Evolutionary conservation across 2,113 vertebrate genomes (phyloP).

Genomic region (Brachyhypopomus occidentalis): DNA sequence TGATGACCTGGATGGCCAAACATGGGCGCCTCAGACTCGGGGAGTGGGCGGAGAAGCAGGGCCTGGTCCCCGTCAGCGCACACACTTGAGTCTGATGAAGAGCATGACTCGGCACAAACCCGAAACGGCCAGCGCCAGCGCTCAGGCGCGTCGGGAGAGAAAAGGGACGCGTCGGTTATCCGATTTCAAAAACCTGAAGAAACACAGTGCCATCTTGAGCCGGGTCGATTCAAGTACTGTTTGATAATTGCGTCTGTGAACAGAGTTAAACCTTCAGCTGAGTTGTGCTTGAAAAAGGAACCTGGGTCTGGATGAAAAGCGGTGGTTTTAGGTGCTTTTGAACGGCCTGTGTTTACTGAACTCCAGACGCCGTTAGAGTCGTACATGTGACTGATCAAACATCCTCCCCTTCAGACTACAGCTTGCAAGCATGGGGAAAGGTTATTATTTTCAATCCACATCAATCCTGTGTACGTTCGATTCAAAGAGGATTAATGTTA

Average conservation of each 20-base stretch:
- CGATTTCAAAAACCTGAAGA: neutral
- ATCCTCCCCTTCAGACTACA: neutral
- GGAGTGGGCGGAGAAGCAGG: too few relatives aligned
- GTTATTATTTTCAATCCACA: constrained; percentile 16
- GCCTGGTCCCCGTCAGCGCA: too few relatives aligned
- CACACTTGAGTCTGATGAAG: neutral
- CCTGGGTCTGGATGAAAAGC: neutral
- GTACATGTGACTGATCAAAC: neutral
- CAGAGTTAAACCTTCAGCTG: neutral
- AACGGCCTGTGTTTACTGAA: neutral
- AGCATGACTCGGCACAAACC: neutral
- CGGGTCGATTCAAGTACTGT: neutral
- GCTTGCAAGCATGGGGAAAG: neutral
- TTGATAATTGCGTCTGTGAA: neutral
- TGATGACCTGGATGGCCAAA: neutral
- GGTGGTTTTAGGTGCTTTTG: neutral
- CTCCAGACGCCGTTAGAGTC: neutral
- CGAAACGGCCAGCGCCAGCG: neutral
- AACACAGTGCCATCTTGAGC: neutral
- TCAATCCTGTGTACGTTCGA: neutral
- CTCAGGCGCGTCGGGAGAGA: neutral
- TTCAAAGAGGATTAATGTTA: neutral
- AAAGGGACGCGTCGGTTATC: neutral
- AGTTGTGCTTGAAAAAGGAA: neutral
- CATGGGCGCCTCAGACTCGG: neutral